Percentiles rank a stretch among this genome's conserved stretches.
phyloP scores from a whole-genome alignment of 2,113 vertebrate genomes.

The Campylorhamphus procurvoides region DNA sequence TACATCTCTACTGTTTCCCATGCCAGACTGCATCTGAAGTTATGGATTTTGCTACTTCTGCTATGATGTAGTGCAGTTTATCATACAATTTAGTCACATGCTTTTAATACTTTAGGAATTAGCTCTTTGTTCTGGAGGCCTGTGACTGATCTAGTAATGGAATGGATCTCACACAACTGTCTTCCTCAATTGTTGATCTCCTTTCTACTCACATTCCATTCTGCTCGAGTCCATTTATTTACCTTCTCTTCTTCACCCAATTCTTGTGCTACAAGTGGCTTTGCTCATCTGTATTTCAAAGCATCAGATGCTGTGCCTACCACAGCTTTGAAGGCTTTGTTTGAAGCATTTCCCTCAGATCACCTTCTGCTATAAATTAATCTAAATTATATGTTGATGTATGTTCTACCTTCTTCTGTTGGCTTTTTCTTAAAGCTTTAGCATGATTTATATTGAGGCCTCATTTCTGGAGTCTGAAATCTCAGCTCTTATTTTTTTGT shows the following conservation, averaged over 20 bases:
- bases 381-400: not conserved
- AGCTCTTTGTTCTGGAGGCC: not conserved
- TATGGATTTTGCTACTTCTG: not conserved
- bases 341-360: not conserved
- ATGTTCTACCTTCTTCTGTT: not conserved
- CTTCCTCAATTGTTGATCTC: not conserved
- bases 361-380: not conserved
- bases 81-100: not conserved
- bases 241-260: not conserved
- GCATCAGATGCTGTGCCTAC: not conserved
- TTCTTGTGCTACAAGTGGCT: not conserved
- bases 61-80: not conserved
- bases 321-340: not conserved
- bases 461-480: not conserved
- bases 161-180: not conserved
- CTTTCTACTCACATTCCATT: fast-evolving
- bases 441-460: not conserved
- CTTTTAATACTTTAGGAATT: not conserved
- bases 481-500: not conserved
- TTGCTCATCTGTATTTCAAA: not conserved
- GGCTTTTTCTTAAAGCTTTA: not conserved
- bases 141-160: not conserved
- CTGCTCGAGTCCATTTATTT: not conserved
- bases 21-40: not conserved
- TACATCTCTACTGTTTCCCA: fast-evolving